These are phyloP conservation scores for Antedon mediterranea DNA, from an alignment of 53 echinoderm and acorn worm genomes.

Conservation along the genomic window DNA sequence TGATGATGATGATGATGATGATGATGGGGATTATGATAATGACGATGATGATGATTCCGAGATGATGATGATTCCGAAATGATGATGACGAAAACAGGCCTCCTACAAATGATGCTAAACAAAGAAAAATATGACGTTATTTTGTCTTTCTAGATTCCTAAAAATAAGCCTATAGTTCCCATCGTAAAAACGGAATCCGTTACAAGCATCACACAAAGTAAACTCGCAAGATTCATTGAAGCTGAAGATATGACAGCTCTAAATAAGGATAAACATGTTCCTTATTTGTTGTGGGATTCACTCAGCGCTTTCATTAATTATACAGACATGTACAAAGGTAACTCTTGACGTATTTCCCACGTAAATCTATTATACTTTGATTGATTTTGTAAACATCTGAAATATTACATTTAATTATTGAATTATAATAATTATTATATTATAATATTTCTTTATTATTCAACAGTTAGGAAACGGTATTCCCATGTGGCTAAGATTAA, in stretches of 20 bases:
- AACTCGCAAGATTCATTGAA: not conserved
- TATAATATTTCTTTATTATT: not conserved
- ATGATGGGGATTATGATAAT: too few species aligned
- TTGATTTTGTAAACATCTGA: not conserved
- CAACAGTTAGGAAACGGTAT: not conserved
- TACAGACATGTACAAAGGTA: not conserved
- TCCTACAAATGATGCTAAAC: too few species aligned
- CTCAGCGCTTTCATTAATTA: not conserved
- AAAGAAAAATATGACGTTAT: too few species aligned
- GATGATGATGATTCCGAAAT: too few species aligned
- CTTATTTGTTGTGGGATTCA: not conserved
- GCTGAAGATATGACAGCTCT: not conserved
- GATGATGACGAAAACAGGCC: too few species aligned
- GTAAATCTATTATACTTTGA: not conserved
- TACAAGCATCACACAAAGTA: not conserved
- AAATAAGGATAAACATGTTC: not conserved
- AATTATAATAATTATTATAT: not conserved
- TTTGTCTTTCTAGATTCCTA: not conserved
- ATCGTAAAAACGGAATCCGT: not conserved
- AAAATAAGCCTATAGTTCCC: not conserved
- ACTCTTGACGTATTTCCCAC: not conserved
- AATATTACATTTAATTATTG: not conserved
- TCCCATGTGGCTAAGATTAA: not conserved
- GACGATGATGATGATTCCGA: too few species aligned
- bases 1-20: too few species aligned